Conservation (phyloP, 2,888 invertebrate species). For the Oligia latruncula region DNA sequence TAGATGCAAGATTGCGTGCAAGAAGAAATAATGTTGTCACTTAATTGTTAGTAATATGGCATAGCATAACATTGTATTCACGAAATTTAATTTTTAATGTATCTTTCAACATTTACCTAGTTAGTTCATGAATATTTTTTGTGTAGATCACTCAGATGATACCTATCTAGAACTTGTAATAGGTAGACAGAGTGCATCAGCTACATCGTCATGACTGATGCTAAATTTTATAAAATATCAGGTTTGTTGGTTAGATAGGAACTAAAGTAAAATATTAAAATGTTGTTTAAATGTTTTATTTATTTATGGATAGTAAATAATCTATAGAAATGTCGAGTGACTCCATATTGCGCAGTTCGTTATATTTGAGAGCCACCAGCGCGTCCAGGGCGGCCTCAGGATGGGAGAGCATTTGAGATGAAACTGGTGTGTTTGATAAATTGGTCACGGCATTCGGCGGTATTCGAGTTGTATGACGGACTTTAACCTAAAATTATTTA, state of each 20-base stretch:
- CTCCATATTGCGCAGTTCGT: conserved; percentile 80
- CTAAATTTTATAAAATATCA: neutral
- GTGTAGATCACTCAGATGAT: neutral
- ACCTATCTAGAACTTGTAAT: neutral
- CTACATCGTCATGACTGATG: neutral
- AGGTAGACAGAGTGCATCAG: neutral
- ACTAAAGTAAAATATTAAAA: conserved; percentile 6
- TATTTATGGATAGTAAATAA: conserved; percentile 71
- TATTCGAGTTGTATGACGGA: conserved; percentile 77
- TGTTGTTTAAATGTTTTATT: conserved; percentile 23
- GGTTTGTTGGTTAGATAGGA: neutral
- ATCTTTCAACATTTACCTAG: neutral
- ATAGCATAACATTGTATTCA: neutral
- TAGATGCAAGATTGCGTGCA: conserved; percentile 75
- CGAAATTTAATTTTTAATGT: neutral
- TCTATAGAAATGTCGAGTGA: conserved; percentile 79
- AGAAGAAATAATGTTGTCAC: conserved; percentile 51
- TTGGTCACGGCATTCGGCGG: conserved; percentile 70
- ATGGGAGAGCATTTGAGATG: conserved; percentile 72
- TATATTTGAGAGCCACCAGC: conserved; percentile 78
- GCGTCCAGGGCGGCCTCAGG: conserved; percentile 82
- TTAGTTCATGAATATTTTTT: neutral
- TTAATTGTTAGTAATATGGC: neutral
- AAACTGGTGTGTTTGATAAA: conserved; percentile 47
- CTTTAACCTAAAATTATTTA: conserved; percentile 77